phyloP scores from a whole-genome alignment of 2,888 invertebrate genomes.

The Caenorhabditis imperialis region DNA sequence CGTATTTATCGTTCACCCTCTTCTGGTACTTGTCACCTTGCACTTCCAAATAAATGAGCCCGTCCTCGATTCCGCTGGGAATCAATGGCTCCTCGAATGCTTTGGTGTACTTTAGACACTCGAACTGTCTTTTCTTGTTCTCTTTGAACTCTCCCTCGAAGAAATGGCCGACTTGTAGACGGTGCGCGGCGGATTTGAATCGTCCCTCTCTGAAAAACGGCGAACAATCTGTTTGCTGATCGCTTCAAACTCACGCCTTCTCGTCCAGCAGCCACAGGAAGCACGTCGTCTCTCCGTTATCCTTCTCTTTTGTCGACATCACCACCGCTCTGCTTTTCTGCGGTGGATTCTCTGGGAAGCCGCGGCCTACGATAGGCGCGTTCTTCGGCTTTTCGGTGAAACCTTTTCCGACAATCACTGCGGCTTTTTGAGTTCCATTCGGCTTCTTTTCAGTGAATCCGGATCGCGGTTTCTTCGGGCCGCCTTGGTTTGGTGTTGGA shows the following conservation, averaged over 20 bases:
- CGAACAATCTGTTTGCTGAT: too few species aligned
- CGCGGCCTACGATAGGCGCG: too few species aligned
- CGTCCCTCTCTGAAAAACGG: slow-evolving; percentile 31
- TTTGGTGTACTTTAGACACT: slow-evolving; percentile 9
- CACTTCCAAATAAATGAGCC: slow-evolving; percentile 14
- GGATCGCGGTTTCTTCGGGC: too few species aligned
- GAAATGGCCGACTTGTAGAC: slow-evolving; percentile 10
- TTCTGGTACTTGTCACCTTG: slow-evolving; percentile 15
- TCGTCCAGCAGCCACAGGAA: slow-evolving; percentile 19
- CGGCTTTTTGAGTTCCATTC: too few species aligned
- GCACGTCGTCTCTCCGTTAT: too few species aligned
- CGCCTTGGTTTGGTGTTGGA: too few species aligned
- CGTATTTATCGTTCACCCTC: slow-evolving; percentile 5
- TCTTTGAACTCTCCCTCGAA: slow-evolving; percentile 22
- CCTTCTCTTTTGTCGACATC: too few species aligned
- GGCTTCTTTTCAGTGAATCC: too few species aligned
- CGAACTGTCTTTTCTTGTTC: slow-evolving; percentile 8
- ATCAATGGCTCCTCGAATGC: background rate
- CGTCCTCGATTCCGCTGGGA: slow-evolving; percentile 1
- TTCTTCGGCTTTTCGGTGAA: too few species aligned
- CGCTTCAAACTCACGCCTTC: slow-evolving; percentile 3
- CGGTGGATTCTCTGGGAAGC: too few species aligned
- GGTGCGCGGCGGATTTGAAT: slow-evolving; percentile 6
- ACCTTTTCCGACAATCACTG: too few species aligned
- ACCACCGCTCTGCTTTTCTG: too few species aligned